These are phyloP conservation scores for Medauroidea extradentata DNA, from an alignment of 1,140 invertebrate genomes.

Conservation along the genomic window DNA sequence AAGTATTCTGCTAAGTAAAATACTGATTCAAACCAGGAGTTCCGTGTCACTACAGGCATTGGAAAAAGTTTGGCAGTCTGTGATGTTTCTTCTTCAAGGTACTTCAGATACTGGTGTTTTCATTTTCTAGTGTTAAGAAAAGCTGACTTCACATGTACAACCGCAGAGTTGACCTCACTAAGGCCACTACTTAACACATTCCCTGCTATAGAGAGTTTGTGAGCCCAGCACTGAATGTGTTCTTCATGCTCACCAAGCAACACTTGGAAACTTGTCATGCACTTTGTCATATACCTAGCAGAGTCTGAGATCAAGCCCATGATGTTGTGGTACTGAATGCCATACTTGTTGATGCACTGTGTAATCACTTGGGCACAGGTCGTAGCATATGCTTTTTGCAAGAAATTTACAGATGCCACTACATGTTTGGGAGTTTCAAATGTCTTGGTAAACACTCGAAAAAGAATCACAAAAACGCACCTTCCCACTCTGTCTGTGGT, in stretches of 20 bases:
- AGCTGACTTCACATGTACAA: not conserved
- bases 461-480: not conserved
- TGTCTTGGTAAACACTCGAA: not conserved
- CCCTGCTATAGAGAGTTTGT: constrained; percentile 7
- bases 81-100: constrained; percentile 5
- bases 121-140: constrained; percentile 9
- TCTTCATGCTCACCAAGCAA: not conserved
- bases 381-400: constrained; percentile 1
- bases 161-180: not conserved
- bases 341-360: not conserved
- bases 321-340: not conserved
- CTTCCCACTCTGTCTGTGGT: not conserved
- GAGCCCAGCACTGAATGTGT: constrained; percentile 11
- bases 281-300: constrained; percentile 9
- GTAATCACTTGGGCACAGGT: constrained; percentile 5
- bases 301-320: constrained; percentile 1
- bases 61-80: constrained; percentile 2
- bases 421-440: not conserved
- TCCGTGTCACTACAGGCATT: constrained; percentile 5
- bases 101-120: constrained; percentile 6
- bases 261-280: not conserved
- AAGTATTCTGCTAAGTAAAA: not conserved
- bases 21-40: constrained; percentile 5
- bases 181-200: not conserved
- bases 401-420: not conserved